phyloP scores from a whole-genome alignment of 2,888 invertebrate species.

The Orgyia antiqua region DNA sequence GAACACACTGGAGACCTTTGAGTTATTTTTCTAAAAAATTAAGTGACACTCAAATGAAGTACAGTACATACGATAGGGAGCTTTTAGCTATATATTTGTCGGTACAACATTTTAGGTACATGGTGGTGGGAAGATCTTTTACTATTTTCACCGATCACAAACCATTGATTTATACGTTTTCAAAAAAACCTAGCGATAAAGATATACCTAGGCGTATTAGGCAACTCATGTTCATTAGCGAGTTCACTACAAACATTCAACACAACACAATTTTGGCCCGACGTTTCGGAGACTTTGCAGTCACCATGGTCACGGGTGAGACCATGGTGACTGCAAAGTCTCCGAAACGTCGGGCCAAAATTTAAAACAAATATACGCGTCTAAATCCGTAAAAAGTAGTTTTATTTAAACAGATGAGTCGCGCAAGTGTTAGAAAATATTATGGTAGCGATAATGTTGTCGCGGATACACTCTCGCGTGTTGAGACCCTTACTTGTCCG shows the following conservation, averaged over 20 bases:
- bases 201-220: neutral
- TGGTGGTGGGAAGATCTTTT: neutral
- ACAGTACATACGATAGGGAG: neutral
- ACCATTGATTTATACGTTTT: neutral
- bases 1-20: neutral
- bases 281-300: too few relatives aligned
- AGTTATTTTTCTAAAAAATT: constrained; percentile 1
- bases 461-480: neutral
- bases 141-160: constrained; percentile 3
- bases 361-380: too few relatives aligned
- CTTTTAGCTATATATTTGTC: neutral
- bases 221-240: too few relatives aligned
- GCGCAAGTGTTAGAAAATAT: too few relatives aligned
- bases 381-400: too few relatives aligned
- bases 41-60: neutral
- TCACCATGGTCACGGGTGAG: too few relatives aligned
- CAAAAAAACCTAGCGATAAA: neutral
- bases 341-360: too few relatives aligned
- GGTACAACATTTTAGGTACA: neutral
- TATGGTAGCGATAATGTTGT: too few relatives aligned
- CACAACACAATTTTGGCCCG: too few relatives aligned
- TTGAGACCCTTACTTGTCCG: too few relatives aligned
- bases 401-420: too few relatives aligned
- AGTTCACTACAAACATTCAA: neutral
- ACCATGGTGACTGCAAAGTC: too few relatives aligned